Evolutionary conservation across 2,888 invertebrate genomes (phyloP), one percentile per base, ranked within the genome.

Genomic region (Druceiella hillmani): DNA sequence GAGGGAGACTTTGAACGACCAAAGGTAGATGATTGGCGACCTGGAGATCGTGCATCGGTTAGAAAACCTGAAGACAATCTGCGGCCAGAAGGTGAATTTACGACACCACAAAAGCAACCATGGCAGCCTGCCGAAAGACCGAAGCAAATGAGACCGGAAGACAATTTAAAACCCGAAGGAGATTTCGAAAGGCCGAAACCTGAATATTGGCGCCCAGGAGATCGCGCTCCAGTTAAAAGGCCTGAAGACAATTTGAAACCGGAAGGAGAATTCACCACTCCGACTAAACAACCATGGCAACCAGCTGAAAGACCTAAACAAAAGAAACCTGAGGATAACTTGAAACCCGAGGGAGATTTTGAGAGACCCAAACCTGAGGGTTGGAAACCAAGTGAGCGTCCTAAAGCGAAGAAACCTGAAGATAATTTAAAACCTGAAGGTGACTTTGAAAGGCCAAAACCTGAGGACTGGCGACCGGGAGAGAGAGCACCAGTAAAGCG

Each of bases 41-140:
- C 69, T 11, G 75, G 66, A 14, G 77, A 77, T 47, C 57, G 74
- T 36, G 70, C 62, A 13, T 59, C 60, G 14, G 62, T 60, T 3
- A 74, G 62, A 46, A 80, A 70, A 47, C 83, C 78, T 0, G 59
- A 69, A 48, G 81, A 67, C 43, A 79, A 79, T 47, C 51, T 79
- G 0, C 64, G 58, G 40, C 66, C 74, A 0, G 78, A 79, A 56
- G 79, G 79, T 1, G 70, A 74, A 0, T 78, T 78, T 50, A 61
- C 68, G 38, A 55, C 57, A 20, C 71, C 72, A 0, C 62, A 63
- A 36, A 49, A 61, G 50, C 59, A 61, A 2, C 44, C 52, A 17
- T 68, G 59, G 54, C 50, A 52, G 1, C 68, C 71, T 2, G 72
- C 64, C 3, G 75, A 70, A 33, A 47, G 45, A 33, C 61, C 42